A percentile compares a stretch with the other conserved stretches of the same genome.
Evolutionary conservation across 2,797 vertebrate genomes (phyloP).

Genomic region (Chiroxiphia lanceolata): DNA sequence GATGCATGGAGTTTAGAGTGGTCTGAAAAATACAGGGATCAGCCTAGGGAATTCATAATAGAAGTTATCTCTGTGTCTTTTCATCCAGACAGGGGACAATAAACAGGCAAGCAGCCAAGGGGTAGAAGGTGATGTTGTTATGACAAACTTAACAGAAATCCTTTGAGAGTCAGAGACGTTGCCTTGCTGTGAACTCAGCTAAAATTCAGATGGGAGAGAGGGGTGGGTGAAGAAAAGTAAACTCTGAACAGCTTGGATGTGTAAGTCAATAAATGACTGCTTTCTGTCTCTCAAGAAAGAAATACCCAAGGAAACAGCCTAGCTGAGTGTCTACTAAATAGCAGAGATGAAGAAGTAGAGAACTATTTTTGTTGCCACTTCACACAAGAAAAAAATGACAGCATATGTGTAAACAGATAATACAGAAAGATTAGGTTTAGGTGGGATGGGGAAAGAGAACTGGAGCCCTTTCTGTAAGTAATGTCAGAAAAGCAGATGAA

Average conservation of each 20-base stretch:
- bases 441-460: background rate
- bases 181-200: background rate
- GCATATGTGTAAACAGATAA: background rate
- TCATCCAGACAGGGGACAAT: background rate
- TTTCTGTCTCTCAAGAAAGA: conserved; percentile 10
- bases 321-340: background rate
- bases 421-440: background rate
- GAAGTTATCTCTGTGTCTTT: background rate
- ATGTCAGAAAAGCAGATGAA: background rate
- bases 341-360: background rate
- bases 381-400: background rate
- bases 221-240: background rate
- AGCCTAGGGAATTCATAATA: background rate
- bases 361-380: background rate
- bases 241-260: background rate
- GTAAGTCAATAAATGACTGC: background rate
- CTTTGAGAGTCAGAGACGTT: background rate
- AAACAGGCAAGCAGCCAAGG: background rate
- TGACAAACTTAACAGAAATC: background rate
- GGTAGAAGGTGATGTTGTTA: background rate
- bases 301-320: background rate
- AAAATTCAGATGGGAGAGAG: background rate
- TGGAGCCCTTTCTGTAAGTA: background rate
- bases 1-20: background rate
- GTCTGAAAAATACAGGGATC: background rate